A percentile compares a stretch with the other conserved stretches of the same genome.
These are phyloP conservation scores for Sebastes aleutianus DNA, from an alignment of 2,797 vertebrate species.

Conservation along the genomic window DNA sequence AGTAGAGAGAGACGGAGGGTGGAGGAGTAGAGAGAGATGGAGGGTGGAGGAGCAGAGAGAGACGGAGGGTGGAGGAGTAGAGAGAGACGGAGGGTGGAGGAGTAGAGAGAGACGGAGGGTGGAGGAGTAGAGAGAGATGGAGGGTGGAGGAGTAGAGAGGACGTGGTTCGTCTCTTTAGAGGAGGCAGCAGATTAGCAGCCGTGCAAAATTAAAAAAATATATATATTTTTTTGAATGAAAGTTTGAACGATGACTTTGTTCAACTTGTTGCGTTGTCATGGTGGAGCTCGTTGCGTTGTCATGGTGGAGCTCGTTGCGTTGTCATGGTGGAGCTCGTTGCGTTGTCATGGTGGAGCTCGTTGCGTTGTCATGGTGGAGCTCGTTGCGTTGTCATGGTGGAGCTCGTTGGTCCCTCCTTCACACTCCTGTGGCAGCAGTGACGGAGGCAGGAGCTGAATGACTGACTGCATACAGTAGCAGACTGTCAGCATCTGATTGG, in stretches of 20 bases:
- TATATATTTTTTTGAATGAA: no score
- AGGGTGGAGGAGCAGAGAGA: no score
- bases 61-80: no score
- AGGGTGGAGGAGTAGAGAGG: slow-evolving; percentile 6
- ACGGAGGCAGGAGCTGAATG: slow-evolving; percentile 68
- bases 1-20: slow-evolving; percentile 7
- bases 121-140: no score
- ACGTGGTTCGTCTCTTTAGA: not conserved
- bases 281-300: slow-evolving; percentile 5
- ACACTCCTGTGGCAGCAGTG: slow-evolving; percentile 65
- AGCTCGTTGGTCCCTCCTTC: slow-evolving; percentile 58
- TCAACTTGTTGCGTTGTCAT: slow-evolving; percentile 17
- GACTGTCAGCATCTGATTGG: slow-evolving; percentile 84
- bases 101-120: no score
- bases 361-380: not conserved
- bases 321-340: slow-evolving; percentile 4
- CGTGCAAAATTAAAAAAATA: no score
- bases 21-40: slow-evolving; percentile 1
- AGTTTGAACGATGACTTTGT: not conserved
- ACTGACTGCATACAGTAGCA: slow-evolving; percentile 82
- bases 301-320: not conserved
- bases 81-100: no score
- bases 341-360: slow-evolving; percentile 1
- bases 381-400: not conserved
- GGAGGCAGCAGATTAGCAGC: not conserved